Evolutionary conservation across 2,113 vertebrate genomes (phyloP).

Genomic region (Pica pica): DNA sequence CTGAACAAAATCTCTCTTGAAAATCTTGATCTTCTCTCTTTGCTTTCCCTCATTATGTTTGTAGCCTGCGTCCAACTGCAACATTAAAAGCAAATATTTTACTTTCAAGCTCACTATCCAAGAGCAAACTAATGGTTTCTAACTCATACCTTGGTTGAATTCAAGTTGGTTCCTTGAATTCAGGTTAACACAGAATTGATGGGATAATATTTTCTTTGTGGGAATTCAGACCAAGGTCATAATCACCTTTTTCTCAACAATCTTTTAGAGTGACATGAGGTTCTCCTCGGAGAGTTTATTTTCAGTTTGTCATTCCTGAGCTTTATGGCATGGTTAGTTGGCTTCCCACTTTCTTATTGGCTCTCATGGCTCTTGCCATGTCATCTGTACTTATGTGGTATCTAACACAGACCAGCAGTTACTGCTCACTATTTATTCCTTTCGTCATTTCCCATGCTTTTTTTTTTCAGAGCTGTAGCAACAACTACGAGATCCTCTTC

Average conservation of each 20-base stretch:
- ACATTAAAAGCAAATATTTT: neutral
- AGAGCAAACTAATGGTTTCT: neutral
- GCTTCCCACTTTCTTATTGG: neutral
- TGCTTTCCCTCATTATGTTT: neutral
- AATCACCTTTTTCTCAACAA: neutral
- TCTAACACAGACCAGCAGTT: neutral
- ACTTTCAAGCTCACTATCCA: neutral
- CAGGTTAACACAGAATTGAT: neutral
- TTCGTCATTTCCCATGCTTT: fast-evolving
- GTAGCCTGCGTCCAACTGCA: neutral
- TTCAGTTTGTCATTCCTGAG: neutral
- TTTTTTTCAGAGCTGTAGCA: fast-evolving
- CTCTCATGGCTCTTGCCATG: neutral
- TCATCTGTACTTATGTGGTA: neutral
- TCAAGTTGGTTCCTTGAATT: neutral
- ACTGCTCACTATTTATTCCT: neutral
- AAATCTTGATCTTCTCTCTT: neutral
- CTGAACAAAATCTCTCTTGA: neutral
- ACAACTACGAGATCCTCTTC: neutral
- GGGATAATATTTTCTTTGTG: neutral
- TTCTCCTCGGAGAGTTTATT: neutral
- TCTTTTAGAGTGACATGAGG: neutral
- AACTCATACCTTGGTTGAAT: neutral
- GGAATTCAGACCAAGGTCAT: neutral
- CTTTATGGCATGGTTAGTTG: neutral